Evolutionary conservation across 2,888 invertebrate species (phyloP).

Genomic region (Drosophila rubida): DNA sequence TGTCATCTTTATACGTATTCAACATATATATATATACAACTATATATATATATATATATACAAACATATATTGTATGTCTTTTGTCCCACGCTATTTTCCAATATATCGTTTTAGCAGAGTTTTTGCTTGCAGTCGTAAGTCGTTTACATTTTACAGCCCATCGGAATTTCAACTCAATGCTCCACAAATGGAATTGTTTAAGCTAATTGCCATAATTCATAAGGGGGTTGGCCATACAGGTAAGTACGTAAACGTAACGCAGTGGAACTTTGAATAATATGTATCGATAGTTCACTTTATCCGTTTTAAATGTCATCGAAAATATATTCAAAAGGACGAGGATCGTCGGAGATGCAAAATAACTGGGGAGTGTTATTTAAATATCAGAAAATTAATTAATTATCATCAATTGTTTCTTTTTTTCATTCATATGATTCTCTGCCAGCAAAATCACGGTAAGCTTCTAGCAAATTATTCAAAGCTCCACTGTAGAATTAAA

Average conservation of each 20-base stretch:
- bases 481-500: slow-evolving; percentile 47
- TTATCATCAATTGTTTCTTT: no score
- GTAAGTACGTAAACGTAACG: slow-evolving; percentile 37
- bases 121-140: slow-evolving; percentile 68
- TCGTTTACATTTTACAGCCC: slow-evolving; percentile 75
- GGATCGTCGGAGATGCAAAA: background rate
- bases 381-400: no score
- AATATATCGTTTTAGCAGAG: slow-evolving; percentile 53
- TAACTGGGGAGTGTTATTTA: background rate
- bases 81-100: slow-evolving; percentile 46
- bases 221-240: slow-evolving; percentile 33
- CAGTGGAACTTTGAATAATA: slow-evolving; percentile 60
- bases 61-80: slow-evolving; percentile 45
- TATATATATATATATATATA: slow-evolving; percentile 29
- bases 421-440: no score
- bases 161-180: slow-evolving; percentile 50
- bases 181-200: slow-evolving; percentile 62
- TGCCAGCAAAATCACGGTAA: background rate
- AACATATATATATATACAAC: slow-evolving; percentile 7
- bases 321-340: background rate
- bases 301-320: background rate
- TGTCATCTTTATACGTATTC: slow-evolving; percentile 65
- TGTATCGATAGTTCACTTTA: background rate
- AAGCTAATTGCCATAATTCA: slow-evolving; percentile 38
- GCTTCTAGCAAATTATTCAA: slow-evolving; percentile 31